Evolutionary conservation across 2,888 invertebrate genomes (phyloP), one percentile per base, ranked within the genome.

Genomic region (Scotopteryx bipunctaria): DNA sequence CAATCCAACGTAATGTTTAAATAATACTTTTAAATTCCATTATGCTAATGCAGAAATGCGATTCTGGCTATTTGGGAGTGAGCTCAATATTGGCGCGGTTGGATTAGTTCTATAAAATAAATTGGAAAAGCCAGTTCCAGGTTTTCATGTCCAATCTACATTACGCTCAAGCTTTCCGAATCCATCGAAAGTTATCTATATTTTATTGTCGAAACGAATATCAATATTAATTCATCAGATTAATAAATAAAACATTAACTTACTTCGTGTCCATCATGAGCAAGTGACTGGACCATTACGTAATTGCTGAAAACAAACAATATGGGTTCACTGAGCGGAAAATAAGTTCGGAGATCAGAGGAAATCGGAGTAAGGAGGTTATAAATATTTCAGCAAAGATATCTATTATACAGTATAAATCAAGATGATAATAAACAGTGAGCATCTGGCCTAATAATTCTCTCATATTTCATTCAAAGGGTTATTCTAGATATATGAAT

Each of bases 201-300:
- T 33, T 43, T 43, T 43, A 43, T 43, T 9, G 19, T 8, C 15
- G 1, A 25, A 36, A 27, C 17, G 35, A 25, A 33, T 25, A 32
- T 13, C 1, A 35, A 35, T 35, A 23, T 13, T 2, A 32, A 11
- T 37, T 45, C 23, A 40, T 47, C 33, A 40, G 27, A 16, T 19
- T 17, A 49, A 42, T 38, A 40, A 16, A 41, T 35, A 37, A 31
- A 33, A 38, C 9, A 43, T 36, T 23, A 48, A 91, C 94, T 93
- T 86, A 95, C 95, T 86, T 98, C 98, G 73, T 98, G 97, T 29
- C 98, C 97, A 60, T 95, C 94, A 68, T 95, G 95, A 45, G 97
- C 96, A 45, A 98, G 90, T 71, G 95, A 92, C 81, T 98, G 97
- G 13, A 97, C 95, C 93, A 96, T 96, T 66, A 95, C 96, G 87